Conservation (phyloP, 2,797 vertebrate species). For the Salarias fasciatus region DNA sequence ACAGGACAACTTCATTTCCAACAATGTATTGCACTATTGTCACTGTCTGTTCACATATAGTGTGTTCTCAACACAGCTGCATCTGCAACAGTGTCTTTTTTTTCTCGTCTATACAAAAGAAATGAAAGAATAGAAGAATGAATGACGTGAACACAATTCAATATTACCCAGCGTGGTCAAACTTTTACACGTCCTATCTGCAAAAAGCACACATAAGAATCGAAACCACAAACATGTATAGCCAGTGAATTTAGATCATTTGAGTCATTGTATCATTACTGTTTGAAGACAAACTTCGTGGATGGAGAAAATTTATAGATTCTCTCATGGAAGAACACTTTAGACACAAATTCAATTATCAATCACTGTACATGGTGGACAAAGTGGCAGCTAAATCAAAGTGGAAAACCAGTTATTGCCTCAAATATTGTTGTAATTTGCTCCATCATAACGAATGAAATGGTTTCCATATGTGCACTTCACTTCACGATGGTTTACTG, state of each 20-base stretch:
- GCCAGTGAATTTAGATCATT: slow-evolving; percentile 20
- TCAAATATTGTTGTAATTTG: slow-evolving; percentile 76
- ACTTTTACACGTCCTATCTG: slow-evolving; percentile 17
- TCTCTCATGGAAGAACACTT: slow-evolving; percentile 68
- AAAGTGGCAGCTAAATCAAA: slow-evolving; percentile 44
- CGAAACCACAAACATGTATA: slow-evolving; percentile 34
- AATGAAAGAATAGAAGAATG: slow-evolving; percentile 3
- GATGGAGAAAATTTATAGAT: slow-evolving; percentile 39
- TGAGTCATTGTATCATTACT: slow-evolving; percentile 6
- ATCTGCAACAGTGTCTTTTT: slow-evolving; percentile 56
- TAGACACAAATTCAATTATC: slow-evolving; percentile 48
- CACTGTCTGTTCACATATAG: slow-evolving; percentile 83
- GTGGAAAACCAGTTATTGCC: slow-evolving; percentile 82
- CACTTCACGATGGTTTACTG: slow-evolving; percentile 64
- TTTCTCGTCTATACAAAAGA: slow-evolving; percentile 24
- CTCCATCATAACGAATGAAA: slow-evolving; percentile 61
- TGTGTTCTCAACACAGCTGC: slow-evolving; percentile 74
- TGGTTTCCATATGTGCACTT: slow-evolving; percentile 43
- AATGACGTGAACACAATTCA: slow-evolving; percentile 39
- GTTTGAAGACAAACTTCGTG: slow-evolving; percentile 44
- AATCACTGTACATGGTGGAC: slow-evolving; percentile 25
- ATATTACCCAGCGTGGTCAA: slow-evolving; percentile 46
- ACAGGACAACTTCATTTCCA: slow-evolving; percentile 80
- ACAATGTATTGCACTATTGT: slow-evolving; percentile 85
- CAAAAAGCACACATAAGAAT: slow-evolving; percentile 32